phyloP scores from a whole-genome alignment of 2,113 vertebrate genomes.

The Oreochromis aureus region DNA sequence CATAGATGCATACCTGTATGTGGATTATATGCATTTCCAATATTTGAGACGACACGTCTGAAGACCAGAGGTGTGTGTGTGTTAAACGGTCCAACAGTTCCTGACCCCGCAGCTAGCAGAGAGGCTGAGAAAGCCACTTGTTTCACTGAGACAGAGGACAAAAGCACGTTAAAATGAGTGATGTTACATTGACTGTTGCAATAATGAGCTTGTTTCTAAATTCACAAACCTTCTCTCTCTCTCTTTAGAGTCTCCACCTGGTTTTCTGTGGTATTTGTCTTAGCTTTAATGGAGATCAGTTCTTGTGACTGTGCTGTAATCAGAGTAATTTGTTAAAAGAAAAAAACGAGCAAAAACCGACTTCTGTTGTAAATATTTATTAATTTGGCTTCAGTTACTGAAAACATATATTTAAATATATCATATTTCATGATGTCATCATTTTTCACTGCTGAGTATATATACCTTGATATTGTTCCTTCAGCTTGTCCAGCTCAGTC shows the following conservation, averaged over 20 bases:
- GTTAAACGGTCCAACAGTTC: neutral
- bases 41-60: neutral
- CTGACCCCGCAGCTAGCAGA: neutral
- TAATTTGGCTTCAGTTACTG: fast-evolving
- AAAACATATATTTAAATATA: neutral
- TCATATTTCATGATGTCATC: neutral
- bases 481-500: neutral
- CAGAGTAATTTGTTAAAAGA: fast-evolving
- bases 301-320: neutral
- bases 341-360: fast-evolving
- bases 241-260: neutral
- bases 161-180: neutral
- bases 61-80: neutral
- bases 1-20: neutral
- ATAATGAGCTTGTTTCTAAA: neutral
- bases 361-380: fast-evolving
- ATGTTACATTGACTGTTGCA: neutral
- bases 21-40: conserved; percentile 37
- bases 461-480: neutral
- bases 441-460: neutral
- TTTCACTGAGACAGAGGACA: neutral
- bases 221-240: conserved; percentile 3
- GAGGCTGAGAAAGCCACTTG: conserved; percentile 41
- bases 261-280: neutral
- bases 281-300: neutral